phyloP scores from a whole-genome alignment of 2,797 vertebrate species.

The Acipenser transmontanus region DNA sequence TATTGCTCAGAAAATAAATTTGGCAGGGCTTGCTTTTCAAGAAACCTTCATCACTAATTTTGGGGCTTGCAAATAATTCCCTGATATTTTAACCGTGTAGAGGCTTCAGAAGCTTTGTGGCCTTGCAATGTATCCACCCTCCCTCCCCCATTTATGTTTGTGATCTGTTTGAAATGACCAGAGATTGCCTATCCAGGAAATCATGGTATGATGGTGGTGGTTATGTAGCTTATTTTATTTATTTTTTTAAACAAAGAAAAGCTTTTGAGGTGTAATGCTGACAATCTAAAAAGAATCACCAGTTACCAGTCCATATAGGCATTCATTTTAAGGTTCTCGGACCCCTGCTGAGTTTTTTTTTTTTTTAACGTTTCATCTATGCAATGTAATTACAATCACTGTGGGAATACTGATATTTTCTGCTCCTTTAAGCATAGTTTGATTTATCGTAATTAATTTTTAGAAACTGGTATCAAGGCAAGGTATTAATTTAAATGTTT shows the following conservation, averaged over 20 bases:
- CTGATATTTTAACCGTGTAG: too few species aligned
- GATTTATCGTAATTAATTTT: conserved; percentile 20
- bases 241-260: too few species aligned
- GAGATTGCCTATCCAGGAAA: too few species aligned
- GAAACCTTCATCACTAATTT: not conserved
- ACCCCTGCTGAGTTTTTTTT: not conserved
- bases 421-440: conserved; percentile 9
- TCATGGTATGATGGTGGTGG: too few species aligned
- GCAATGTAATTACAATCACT: conserved; percentile 29
- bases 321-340: not conserved
- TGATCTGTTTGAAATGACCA: too few species aligned
- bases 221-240: too few species aligned
- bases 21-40: not conserved
- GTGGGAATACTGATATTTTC: not conserved
- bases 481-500: conserved; percentile 13
- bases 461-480: conserved; percentile 10
- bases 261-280: not conserved
- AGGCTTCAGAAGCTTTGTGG: too few species aligned
- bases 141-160: too few species aligned
- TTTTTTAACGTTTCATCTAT: conserved; percentile 24
- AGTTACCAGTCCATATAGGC: conserved; percentile 1
- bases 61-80: too few species aligned
- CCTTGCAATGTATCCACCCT: too few species aligned
- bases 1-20: not conserved
- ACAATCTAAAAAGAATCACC: not conserved